Base-by-base conservation (phyloP, 2,113 vertebrate genomes). In the Poeciliopsis occidentalis region DNA sequence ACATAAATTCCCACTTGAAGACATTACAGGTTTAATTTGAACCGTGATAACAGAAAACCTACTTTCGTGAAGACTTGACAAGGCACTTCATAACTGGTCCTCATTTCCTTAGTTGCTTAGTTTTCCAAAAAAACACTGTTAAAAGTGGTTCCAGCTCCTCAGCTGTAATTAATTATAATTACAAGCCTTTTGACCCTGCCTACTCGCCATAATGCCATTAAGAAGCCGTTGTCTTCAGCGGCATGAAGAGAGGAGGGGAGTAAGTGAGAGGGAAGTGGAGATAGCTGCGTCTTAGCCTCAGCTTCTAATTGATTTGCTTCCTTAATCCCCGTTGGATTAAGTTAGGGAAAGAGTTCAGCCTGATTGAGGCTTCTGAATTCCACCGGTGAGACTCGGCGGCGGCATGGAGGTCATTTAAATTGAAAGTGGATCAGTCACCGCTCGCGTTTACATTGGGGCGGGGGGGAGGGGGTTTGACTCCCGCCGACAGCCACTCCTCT, bases 231-330 rank as follows among this genome's bases (percentile, higher is more conserved):
- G 85, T 88, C 84, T 85, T 13, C 66, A 71, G 76, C 75, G 64
- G 79, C 63, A 54, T 17, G 1, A 3, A 30, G 67, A 71, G 67
- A 78, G 78, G 76, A 63, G 60, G 37, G 82, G 73, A 57, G 64
- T 7, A 63, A 78, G 76, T 62, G 80, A 78, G 80, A 73, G 69
- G 75, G 54, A 73, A 37, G 79, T 71, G 72, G 73, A 51, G 83
- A 84, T 71, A 78, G 78, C 57, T 51, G 78, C 85, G 76, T 87
- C 91, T 92, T 83, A 83, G 82, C 79, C 8, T 26, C 84, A 81
- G 85, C 76, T 78, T 76, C 86, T 94, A 92, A 94, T 94, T 94
- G 91, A 94, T 94, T 94, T 75, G 81, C 89, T 82, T 82, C 67
- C 84, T 81, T 94, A 94, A 94, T 94, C 92, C 91, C 88, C 69